Evolutionary conservation across 2,888 invertebrate genomes (phyloP), one percentile per base, ranked within the genome.

Genomic region (Parnassius apollo): DNA sequence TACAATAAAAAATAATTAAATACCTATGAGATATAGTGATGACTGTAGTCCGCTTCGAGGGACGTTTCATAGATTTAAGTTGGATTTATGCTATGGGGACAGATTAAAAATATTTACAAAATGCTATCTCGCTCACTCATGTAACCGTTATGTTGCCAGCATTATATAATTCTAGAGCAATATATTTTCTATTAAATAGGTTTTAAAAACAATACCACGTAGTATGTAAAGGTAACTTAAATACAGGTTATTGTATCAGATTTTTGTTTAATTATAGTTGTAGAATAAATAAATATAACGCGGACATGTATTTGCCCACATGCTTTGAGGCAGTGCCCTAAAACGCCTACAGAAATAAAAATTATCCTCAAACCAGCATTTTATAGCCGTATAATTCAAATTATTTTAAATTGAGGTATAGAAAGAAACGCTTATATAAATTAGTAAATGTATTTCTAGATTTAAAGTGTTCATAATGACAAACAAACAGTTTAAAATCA

Each of bases 1-100:
- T 87, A 85, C 70, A 71, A 77, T 78, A 86, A 85, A 88, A 84
- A 86, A 84, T 71, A 80, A 84, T 89, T 90, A 89, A 89, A 89
- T 89, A 91, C 88, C 91, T 91, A 91, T 90, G 91, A 91, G 91
- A 90, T 90, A 91, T 85, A 87, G 78, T 86, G 87, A 88, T 90
- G 91, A 91, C 91, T 91, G 76, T 71, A 80, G 84, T 77, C 85
- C 83, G 77, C 75, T 69, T 66, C 69, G 66, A 75, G 78, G 83
- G 82, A 77, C 82, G 75, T 70, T 75, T 70, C 66, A 71, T 74
- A 76, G 77, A 79, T 78, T 82, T 83, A 86, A 80, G 78, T 86
- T 85, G 85, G 83, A 82, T 91, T 89, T 89, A 88, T 80, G 81
- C 88, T 88, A 90, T 86, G 83, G 86, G 83, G 86, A 85, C 82